These are phyloP conservation scores for Stichodactyla helianthus DNA, from an alignment of 64 coral and sea anemone species.

Conservation along the genomic window DNA sequence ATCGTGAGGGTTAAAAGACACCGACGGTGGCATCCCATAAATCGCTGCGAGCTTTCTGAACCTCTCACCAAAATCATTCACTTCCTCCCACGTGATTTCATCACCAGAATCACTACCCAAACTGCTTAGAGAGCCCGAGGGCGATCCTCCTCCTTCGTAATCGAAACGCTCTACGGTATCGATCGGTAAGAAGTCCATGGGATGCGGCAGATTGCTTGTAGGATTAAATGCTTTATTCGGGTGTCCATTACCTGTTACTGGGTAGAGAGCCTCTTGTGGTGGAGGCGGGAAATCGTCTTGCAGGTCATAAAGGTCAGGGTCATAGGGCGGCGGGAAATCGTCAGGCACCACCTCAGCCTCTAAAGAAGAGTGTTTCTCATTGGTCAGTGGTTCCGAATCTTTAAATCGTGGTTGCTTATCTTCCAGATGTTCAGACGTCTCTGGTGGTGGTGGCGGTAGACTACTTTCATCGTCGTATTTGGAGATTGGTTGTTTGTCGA, in stretches of 20 bases:
- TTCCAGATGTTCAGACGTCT: neutral
- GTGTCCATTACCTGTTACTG: neutral
- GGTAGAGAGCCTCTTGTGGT: neutral
- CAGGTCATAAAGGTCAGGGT: neutral
- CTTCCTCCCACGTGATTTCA: slow-evolving; percentile 44
- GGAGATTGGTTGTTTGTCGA: neutral
- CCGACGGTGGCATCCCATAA: slow-evolving; percentile 59
- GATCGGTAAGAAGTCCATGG: slow-evolving; percentile 50
- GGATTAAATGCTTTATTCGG: neutral
- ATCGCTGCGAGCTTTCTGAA: slow-evolving; percentile 70
- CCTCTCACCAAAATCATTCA: slow-evolving; percentile 64
- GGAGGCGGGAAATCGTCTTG: slow-evolving; percentile 12
- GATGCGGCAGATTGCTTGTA: neutral
- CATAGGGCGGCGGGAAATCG: slow-evolving; percentile 15
- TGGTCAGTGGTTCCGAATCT: neutral
- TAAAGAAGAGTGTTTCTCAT: neutral
- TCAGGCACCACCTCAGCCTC: neutral
- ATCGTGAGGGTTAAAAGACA: slow-evolving; percentile 64
- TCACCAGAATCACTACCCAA: slow-evolving; percentile 52
- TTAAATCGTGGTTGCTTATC: neutral
- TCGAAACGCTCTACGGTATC: slow-evolving; percentile 56
- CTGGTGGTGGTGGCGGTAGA: neutral
- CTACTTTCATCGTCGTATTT: neutral
- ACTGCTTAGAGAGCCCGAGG: slow-evolving; percentile 67
- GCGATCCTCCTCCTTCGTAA: slow-evolving; percentile 81